Evolutionary conservation across 2,888 invertebrate species (phyloP).

Genomic region (Bellardia pandia): DNA sequence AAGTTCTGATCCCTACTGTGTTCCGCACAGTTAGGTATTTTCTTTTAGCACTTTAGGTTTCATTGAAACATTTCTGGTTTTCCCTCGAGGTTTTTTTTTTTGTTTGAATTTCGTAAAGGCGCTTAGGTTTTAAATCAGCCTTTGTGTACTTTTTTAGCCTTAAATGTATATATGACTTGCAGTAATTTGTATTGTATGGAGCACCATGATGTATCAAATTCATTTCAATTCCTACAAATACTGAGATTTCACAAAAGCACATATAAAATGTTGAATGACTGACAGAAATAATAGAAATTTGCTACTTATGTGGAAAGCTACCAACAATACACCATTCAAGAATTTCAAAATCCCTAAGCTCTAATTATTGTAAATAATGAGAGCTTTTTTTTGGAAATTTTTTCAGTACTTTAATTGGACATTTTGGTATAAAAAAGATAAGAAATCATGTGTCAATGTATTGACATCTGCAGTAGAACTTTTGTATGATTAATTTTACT

Average conservation of each 20-base stretch:
- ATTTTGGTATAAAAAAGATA: background rate
- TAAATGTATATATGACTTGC: constrained; percentile 37
- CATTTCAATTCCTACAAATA: background rate
- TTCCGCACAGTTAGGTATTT: constrained; percentile 36
- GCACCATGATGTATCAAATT: constrained; percentile 13
- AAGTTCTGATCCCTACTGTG: constrained; percentile 44
- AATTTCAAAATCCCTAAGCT: background rate
- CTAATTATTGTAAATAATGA: constrained; percentile 14
- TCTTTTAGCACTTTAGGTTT: constrained; percentile 33
- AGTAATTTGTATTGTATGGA: constrained; percentile 18
- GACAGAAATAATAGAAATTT: background rate
- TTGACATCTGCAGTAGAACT: background rate
- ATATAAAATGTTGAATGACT: constrained; percentile 21
- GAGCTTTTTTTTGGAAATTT: background rate
- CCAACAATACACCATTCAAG: background rate
- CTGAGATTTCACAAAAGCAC: background rate
- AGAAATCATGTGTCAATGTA: too few species aligned
- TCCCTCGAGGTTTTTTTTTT: constrained; percentile 25
- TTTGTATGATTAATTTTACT: background rate
- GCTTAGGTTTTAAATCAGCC: constrained; percentile 33
- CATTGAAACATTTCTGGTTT: constrained; percentile 25
- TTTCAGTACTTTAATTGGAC: constrained; percentile 13
- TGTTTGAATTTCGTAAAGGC: constrained; percentile 33
- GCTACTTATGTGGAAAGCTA: background rate
- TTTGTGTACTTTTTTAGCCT: constrained; percentile 15